A percentile compares a stretch with the other conserved stretches of the same genome.
Conservation (phyloP, 2,888 invertebrate species). For the Agriopis leucophaearia region DNA sequence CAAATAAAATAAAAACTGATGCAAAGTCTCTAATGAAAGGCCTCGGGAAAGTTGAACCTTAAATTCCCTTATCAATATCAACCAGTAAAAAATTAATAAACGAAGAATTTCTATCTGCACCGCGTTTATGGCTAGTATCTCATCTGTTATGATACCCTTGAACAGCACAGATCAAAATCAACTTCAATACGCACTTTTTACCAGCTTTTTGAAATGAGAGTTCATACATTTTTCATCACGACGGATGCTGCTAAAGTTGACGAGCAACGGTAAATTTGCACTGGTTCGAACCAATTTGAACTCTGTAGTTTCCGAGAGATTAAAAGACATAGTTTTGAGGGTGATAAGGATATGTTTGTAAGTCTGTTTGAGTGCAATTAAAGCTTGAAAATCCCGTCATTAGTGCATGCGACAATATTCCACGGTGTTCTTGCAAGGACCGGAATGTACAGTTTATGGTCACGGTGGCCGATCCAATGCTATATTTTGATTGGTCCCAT, state of each 20-base stretch:
- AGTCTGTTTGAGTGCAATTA: slow-evolving; percentile 80
- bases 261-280: slow-evolving; percentile 49
- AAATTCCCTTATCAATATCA: slow-evolving; percentile 21
- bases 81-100: slow-evolving; percentile 34
- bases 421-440: slow-evolving; percentile 78
- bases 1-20: not conserved
- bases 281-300: slow-evolving; percentile 29
- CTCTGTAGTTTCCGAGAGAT: slow-evolving; percentile 38
- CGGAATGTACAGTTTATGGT: slow-evolving; percentile 31
- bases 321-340: slow-evolving; percentile 9
- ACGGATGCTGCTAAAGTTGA: slow-evolving; percentile 65
- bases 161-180: slow-evolving; percentile 77
- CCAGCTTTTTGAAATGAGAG: slow-evolving; percentile 66
- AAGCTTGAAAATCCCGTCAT: slow-evolving; percentile 83
- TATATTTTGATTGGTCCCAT: slow-evolving; percentile 74
- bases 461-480: slow-evolving; percentile 54
- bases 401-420: slow-evolving; percentile 84
- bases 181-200: slow-evolving; percentile 75
- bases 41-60: not conserved
- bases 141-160: slow-evolving; percentile 72
- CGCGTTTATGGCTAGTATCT: slow-evolving; percentile 44
- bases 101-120: slow-evolving; percentile 30
- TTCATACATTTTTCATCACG: slow-evolving; percentile 83
- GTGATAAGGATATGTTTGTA: slow-evolving; percentile 56
- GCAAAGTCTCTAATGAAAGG: not conserved